A percentile compares a stretch with the other conserved stretches of the same genome.
phyloP scores from a whole-genome alignment of 2,797 vertebrate genomes.

The Valencia hispanica region DNA sequence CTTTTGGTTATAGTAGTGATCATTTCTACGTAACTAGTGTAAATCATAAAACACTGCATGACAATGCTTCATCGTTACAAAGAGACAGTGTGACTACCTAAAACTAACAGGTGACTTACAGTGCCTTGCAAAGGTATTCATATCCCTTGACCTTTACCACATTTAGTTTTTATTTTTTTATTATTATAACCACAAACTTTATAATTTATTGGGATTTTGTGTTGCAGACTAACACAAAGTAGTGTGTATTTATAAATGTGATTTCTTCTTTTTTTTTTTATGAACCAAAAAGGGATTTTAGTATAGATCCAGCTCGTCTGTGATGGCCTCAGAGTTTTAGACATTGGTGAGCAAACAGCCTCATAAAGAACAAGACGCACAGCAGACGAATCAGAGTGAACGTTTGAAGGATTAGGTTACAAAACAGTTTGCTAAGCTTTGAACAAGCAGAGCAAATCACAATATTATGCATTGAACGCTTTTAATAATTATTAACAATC shows the following conservation, averaged over 20 bases:
- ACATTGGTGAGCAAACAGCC: neutral
- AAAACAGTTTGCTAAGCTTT: neutral
- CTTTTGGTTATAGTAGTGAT: neutral
- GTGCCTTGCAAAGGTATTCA: neutral
- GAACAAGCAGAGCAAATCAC: neutral
- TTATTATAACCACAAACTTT: neutral
- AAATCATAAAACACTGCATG: neutral
- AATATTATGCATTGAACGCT: neutral
- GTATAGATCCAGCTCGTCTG: neutral
- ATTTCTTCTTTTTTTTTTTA: neutral
- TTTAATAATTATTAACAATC: neutral
- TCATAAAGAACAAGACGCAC: neutral
- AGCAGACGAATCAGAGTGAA: neutral
- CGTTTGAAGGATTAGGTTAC: neutral
- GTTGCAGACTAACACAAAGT: neutral
- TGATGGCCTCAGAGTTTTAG: neutral
- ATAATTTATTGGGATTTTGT: neutral
- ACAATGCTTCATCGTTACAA: neutral
- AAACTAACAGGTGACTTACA: neutral
- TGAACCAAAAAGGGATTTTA: neutral
- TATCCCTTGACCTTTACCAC: neutral
- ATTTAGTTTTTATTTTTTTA: neutral
- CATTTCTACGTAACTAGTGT: neutral
- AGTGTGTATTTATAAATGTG: neutral
- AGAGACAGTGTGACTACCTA: neutral